Evolutionary conservation across 2,888 invertebrate genomes (phyloP).

Genomic region (Deroplatys truncata): DNA sequence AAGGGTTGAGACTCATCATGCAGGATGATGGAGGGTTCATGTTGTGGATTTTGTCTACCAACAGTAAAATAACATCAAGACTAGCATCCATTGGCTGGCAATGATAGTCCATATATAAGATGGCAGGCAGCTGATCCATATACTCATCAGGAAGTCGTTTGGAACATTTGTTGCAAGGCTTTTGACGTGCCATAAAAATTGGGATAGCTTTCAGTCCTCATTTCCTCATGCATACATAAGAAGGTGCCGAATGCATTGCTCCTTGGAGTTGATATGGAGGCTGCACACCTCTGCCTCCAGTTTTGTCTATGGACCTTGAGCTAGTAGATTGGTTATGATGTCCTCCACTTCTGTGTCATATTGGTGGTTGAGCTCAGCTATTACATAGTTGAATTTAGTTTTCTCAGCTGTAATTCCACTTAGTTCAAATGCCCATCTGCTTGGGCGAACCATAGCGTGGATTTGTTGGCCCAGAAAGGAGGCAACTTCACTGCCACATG

Average conservation of each 20-base stretch:
- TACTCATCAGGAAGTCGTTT: not conserved
- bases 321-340: not conserved
- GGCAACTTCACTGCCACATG: too few species aligned
- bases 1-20: too few species aligned
- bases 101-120: too few species aligned
- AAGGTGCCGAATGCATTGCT: not conserved
- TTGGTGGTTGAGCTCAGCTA: not conserved
- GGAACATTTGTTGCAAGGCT: not conserved
- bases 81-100: too few species aligned
- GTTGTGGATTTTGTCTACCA: too few species aligned
- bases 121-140: not conserved
- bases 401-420: not conserved
- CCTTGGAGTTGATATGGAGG: not conserved
- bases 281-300: not conserved
- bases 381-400: not conserved
- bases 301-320: not conserved
- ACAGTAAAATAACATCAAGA: too few species aligned
- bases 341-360: not conserved
- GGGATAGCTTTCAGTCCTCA: not conserved
- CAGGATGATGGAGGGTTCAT: too few species aligned
- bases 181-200: too few species aligned
- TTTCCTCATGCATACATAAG: not conserved
- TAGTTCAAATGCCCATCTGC: not conserved
- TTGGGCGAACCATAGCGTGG: not conserved
- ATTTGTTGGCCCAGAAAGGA: too few species aligned